Conservation (phyloP, 2,113 vertebrate genomes). For the Chloropsis cyanopogon region DNA sequence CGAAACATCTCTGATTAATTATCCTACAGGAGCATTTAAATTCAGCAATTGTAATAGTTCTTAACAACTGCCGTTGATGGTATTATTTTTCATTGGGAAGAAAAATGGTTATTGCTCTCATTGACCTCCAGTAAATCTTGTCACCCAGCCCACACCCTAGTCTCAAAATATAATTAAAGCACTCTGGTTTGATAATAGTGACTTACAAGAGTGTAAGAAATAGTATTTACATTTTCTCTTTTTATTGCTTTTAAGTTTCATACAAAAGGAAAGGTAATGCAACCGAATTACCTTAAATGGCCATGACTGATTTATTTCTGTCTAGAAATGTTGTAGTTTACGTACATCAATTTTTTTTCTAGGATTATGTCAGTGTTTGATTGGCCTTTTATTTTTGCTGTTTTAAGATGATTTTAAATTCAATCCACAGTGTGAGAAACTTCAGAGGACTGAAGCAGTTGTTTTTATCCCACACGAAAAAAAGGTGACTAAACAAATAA, state of each 20-base stretch:
- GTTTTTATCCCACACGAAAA: background rate
- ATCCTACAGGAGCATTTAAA: constrained; percentile 40
- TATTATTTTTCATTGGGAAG: constrained; percentile 63
- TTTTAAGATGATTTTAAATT: background rate
- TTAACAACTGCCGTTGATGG: constrained; percentile 50
- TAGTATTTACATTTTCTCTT: constrained; percentile 54
- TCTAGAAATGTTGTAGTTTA: constrained; percentile 7
- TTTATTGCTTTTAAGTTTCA: constrained; percentile 48
- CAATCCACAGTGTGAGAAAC: background rate
- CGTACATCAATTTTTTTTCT: background rate
- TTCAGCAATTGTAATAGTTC: constrained; percentile 60
- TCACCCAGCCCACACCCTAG: constrained; percentile 14
- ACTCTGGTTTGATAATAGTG: constrained; percentile 54
- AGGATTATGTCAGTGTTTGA: constrained; percentile 43
- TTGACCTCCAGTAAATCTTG: constrained; percentile 65
- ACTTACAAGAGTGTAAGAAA: constrained; percentile 53
- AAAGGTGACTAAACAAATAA: constrained; percentile 44
- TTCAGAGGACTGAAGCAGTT: background rate
- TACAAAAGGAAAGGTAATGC: constrained; percentile 49
- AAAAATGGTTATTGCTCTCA: constrained; percentile 68
- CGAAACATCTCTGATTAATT: constrained; percentile 43
- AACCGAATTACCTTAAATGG: constrained; percentile 45
- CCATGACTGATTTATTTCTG: constrained; percentile 58
- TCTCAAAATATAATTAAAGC: constrained; percentile 69
- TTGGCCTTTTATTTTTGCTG: background rate